Percentiles rank a stretch among this genome's conserved stretches.
Conservation (phyloP, 1,140 invertebrate species). For the Danaus plexippus region DNA sequence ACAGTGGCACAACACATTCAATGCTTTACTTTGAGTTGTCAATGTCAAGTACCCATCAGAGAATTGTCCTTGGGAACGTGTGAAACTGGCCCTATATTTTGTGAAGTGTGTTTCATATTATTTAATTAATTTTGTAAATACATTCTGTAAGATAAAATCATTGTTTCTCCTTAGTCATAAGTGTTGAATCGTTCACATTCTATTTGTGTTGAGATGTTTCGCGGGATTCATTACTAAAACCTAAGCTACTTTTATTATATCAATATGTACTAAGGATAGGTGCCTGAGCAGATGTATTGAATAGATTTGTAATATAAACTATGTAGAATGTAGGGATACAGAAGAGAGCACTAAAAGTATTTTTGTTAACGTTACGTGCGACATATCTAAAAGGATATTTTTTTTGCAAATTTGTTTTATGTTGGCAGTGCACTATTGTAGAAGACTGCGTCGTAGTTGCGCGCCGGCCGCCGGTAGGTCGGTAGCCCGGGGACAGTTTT, state of each 20-base stretch:
- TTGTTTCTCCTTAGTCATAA: constrained; percentile 45
- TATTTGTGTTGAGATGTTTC: constrained; percentile 54
- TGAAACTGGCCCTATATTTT: not conserved
- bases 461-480: too few species aligned
- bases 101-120: constrained; percentile 7
- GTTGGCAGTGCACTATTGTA: too few species aligned
- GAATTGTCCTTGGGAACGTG: too few species aligned
- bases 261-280: constrained; percentile 29
- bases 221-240: constrained; percentile 15
- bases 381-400: constrained; percentile 34
- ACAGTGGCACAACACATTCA: too few species aligned
- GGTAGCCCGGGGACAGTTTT: too few species aligned
- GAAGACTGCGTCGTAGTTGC: too few species aligned
- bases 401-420: too few species aligned
- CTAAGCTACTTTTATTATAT: constrained; percentile 16
- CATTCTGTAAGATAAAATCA: constrained; percentile 36
- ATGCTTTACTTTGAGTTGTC: too few species aligned
- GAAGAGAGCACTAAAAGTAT: constrained; percentile 15
- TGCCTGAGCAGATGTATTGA: constrained; percentile 33
- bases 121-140: constrained; percentile 40
- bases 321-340: constrained; percentile 22
- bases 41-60: too few species aligned
- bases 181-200: constrained; percentile 61
- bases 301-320: constrained; percentile 32
- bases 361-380: constrained; percentile 37